These are phyloP conservation scores for Watsonalla binaria DNA, from an alignment of 2,888 invertebrate species.

Conservation along the genomic window DNA sequence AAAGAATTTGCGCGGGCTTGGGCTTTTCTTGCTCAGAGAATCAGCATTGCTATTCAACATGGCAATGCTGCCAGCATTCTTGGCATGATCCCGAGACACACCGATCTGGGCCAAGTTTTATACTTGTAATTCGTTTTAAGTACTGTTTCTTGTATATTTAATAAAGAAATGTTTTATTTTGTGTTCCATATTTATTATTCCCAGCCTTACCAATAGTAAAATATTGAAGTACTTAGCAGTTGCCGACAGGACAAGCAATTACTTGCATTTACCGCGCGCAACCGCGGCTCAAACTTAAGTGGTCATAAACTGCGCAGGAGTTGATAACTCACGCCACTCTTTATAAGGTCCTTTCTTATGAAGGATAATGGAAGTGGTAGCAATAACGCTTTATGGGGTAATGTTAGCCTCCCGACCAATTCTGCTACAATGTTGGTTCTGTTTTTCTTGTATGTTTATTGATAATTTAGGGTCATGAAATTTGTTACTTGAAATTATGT, in stretches of 20 bases:
- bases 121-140: no score
- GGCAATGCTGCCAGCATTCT: no score
- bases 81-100: no score
- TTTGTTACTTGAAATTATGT: constrained; percentile 7
- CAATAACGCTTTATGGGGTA: constrained; percentile 60
- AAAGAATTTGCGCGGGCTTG: no score
- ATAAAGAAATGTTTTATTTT: no score
- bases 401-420: constrained; percentile 33
- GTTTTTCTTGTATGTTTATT: constrained; percentile 17
- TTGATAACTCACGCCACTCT: constrained; percentile 47
- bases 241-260: constrained; percentile 31
- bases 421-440: constrained; percentile 59
- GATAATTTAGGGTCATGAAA: constrained; percentile 11
- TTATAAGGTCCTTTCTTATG: constrained; percentile 57
- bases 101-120: no score
- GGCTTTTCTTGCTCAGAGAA: no score
- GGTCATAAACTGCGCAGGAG: constrained; percentile 55
- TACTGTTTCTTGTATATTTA: no score
- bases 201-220: background rate
- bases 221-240: background rate
- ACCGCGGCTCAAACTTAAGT: constrained; percentile 38
- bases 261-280: constrained; percentile 23
- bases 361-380: constrained; percentile 59
- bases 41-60: no score
- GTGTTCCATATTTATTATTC: no score